Percentiles rank a stretch among this genome's conserved stretches.
Evolutionary conservation across 1,140 invertebrate species (phyloP).

Genomic region (Atopsyche davidsoni): DNA sequence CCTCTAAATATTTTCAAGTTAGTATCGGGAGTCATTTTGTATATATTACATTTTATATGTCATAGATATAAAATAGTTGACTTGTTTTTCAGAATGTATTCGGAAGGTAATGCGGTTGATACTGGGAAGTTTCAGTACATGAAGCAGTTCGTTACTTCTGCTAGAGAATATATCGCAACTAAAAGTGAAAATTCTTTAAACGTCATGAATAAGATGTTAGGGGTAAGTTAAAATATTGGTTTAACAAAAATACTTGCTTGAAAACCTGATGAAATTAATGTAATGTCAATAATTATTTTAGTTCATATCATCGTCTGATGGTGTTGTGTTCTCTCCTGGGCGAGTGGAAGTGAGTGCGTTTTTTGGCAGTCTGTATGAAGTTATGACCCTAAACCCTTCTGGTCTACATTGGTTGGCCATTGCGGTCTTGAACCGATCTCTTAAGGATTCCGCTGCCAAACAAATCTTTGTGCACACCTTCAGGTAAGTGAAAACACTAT

Average conservation of each 20-base stretch:
- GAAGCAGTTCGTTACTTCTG: slow-evolving; percentile 43
- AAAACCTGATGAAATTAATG: not conserved
- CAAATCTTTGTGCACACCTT: slow-evolving; percentile 59
- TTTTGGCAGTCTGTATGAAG: slow-evolving; percentile 44
- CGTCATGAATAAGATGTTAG: slow-evolving; percentile 42
- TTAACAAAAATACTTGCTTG: not conserved
- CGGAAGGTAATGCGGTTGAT: slow-evolving; percentile 27
- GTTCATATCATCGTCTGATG: slow-evolving; percentile 43
- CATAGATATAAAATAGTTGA: no score
- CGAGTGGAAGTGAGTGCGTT: slow-evolving; percentile 43
- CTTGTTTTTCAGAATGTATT: slow-evolving; percentile 8
- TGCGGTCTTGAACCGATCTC: slow-evolving; percentile 54
- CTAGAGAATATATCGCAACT: slow-evolving; percentile 44
- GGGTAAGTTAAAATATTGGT: slow-evolving; percentile 32
- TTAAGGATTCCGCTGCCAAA: slow-evolving; percentile 52
- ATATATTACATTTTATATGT: no score
- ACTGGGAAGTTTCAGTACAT: slow-evolving; percentile 40
- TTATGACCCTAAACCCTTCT: slow-evolving; percentile 40
- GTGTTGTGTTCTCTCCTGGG: slow-evolving; percentile 41
- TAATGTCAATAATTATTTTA: slow-evolving; percentile 28
- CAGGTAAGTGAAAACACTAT: no score
- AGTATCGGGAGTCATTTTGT: no score
- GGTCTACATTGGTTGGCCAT: slow-evolving; percentile 54
- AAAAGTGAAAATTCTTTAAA: slow-evolving; percentile 43
- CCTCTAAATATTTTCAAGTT: no score